Evolutionary conservation across 1,140 invertebrate genomes (phyloP), one percentile per base, ranked within the genome.

Genomic region (Platyscapa corneri): DNA sequence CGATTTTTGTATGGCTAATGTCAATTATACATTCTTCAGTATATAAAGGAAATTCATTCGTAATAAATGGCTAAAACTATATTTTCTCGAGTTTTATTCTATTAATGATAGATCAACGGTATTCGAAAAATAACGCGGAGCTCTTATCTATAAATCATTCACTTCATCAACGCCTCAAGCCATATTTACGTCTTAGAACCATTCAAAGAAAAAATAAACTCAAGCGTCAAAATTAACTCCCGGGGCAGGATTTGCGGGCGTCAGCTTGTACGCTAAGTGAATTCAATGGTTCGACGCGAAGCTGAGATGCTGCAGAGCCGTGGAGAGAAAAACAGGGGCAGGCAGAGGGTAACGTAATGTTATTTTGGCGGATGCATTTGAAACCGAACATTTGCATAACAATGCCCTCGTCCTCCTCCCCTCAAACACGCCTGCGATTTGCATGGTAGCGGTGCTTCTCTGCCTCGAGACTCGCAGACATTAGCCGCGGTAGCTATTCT

Each of bases 281-380:
- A 42, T 74, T 23, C 37, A n/a, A 20, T 37, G 70, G 37, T n/a
- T n/a, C 5, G 70, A 74, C 75, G 39, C 60, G 30, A 5, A 39
- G 46, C n/a, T 8, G 18, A 53, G 49, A 18, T 14, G 49, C 49
- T 46, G 42, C 42, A 46, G 42, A 7, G 12, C 6, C 6, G 42
- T 7, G 42, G 42, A 46, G 12, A 46, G 6, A 46, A 12, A 46
- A 65, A 65, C 27, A 65, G 30, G 16, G 16, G 30, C 30, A 67
- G n/a, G 32, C n/a, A 2, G 65, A 34, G 27, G 3, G 64, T 64
- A 76, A 32, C 75, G 37, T 75, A 81, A 86, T 87, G 83, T 82
- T 83, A 83, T 86, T 76, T 87, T 74, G 74, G 72, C 81, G 83
- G 83, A 87, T 39, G 53, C 78, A n/a, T 42, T 46, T 30, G 60